Base-by-base conservation (phyloP, 1,140 invertebrate species). In the Lepeophtheirus salmonis region DNA sequence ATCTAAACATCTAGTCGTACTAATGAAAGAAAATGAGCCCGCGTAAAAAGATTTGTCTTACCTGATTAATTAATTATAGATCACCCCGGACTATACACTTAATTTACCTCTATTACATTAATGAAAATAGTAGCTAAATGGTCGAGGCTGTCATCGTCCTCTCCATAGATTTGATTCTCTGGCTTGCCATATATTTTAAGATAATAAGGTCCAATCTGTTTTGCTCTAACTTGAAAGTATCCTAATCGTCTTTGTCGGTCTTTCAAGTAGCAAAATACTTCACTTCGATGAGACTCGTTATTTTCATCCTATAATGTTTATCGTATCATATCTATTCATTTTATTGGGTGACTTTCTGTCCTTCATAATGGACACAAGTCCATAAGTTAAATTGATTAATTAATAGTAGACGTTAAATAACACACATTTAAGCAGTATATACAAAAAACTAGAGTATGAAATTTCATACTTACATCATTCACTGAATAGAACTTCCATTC, bases 191-290 rank as follows among this genome's bases (percentile, higher is more conserved):
- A 71, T 18, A 72, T 65, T 62, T 71, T 71, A 18, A 71, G 65
- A 56, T 66, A 64, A 55, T 69, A 71, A 49, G 62, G 51, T 10
- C 67, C 68, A 20, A 64, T 62, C 16, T 64, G 50, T 1, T 69
- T 69, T 0, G 70, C 69, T n/a, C 59, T 50, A n/a, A 72, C 62
- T 4, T 64, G 59, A 62, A 72, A 72, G 10, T 66, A 69, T 3
- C 63, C 68, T 1, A 67, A 60, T 0, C 66, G 55, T 14, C 69
- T 64, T 13, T 68, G 64, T n/a, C 24, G 10, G n/a, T 67, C 69
- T 61, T 68, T 69, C 50, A 72, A 54, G 23, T 68, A 67, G 60
- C 70, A 71, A 62, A 72, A 71, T 6, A 71, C 71, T 57, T 68
- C 30, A n/a, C n/a, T 41, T 41, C 30, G 64, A 60, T 71, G 71